These are phyloP conservation scores for Drosophila kuntzei DNA, from an alignment of 2,888 invertebrate genomes.

Conservation along the genomic window DNA sequence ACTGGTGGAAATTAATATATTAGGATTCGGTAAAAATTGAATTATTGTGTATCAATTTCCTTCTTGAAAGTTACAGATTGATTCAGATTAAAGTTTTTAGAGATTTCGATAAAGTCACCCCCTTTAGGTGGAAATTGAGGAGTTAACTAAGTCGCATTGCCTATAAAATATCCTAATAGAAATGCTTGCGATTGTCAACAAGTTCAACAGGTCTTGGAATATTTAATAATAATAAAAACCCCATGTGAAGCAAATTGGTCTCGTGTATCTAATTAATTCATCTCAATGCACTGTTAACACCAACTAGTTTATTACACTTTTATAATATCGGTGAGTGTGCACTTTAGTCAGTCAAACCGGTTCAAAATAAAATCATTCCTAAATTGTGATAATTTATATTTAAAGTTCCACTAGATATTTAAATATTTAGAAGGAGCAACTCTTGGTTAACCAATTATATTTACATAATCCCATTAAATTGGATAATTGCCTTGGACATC, in stretches of 20 bases:
- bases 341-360: conserved; percentile 2
- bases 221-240: background rate
- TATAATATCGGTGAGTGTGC: background rate
- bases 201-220: background rate
- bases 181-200: background rate
- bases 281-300: background rate
- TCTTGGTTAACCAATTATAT: background rate
- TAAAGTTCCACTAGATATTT: background rate
- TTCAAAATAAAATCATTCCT: background rate
- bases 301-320: background rate
- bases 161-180: no score
- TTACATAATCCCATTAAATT: background rate
- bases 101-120: background rate
- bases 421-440: background rate
- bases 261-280: background rate
- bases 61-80: no score
- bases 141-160: background rate
- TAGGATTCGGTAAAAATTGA: no score
- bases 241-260: background rate
- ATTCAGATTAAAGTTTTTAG: background rate
- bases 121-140: background rate
- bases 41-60: no score
- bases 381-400: background rate
- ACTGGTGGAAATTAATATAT: no score
- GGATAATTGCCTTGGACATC: no score